A percentile compares a stretch with the other conserved stretches of the same genome.
Evolutionary conservation across 2,888 invertebrate species (phyloP).

Genomic region (Aethes cnicana): DNA sequence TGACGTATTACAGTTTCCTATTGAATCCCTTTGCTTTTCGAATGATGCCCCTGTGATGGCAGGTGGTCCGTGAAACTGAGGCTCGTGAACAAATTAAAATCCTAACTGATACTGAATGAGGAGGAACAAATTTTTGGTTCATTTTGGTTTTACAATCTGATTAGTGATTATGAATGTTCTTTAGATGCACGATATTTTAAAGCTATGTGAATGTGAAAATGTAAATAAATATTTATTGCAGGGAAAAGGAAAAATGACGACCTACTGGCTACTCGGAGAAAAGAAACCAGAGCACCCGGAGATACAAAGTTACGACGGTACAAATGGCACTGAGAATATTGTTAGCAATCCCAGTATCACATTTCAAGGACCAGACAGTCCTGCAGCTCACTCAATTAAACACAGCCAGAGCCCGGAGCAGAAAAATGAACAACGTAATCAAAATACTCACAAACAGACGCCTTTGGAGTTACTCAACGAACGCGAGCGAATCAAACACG

Average conservation of each 20-base stretch:
- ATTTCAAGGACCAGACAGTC: slow-evolving; percentile 76
- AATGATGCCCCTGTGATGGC: too few species aligned
- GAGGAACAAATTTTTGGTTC: too few species aligned
- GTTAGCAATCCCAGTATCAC: slow-evolving; percentile 71
- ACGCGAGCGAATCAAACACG: slow-evolving; percentile 71
- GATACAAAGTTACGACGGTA: slow-evolving; percentile 41
- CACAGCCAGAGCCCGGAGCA: slow-evolving; percentile 68
- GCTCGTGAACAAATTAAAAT: too few species aligned
- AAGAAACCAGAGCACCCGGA: slow-evolving; percentile 54
- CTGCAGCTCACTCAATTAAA: slow-evolving; percentile 68
- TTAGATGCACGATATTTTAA: too few species aligned
- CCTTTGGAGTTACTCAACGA: slow-evolving; percentile 62
- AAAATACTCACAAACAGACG: slow-evolving; percentile 41
- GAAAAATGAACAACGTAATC: slow-evolving; percentile 52
- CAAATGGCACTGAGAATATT: slow-evolving; percentile 45
- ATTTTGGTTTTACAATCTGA: too few species aligned
- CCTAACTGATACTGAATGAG: too few species aligned
- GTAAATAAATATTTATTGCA: slow-evolving; percentile 55
- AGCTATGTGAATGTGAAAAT: too few species aligned
- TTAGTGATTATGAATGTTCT: too few species aligned
- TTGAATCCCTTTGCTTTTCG: too few species aligned
- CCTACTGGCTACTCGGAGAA: slow-evolving; percentile 94
- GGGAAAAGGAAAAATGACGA: slow-evolving; percentile 94
- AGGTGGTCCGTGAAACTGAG: too few species aligned
- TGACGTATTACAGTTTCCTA: too few species aligned